Base-by-base conservation (phyloP, 2,888 invertebrate species). In the Noctua pronuba region DNA sequence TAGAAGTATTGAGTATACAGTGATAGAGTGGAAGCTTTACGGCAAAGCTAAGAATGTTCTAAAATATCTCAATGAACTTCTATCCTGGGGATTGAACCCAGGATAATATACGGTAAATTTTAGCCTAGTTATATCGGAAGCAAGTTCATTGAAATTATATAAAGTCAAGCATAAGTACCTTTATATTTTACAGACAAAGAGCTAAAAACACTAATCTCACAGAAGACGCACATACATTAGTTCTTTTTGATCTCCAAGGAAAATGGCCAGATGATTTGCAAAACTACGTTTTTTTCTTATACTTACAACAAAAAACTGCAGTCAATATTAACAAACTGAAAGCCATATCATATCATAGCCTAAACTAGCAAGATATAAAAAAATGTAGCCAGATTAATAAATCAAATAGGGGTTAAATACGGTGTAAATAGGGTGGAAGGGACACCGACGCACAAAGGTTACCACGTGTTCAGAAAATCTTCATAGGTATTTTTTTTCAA, bases 291-390 rank as follows among this genome's bases (percentile, higher is more conserved):
- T 52, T 68, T 18, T 52, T 49, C 24, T 10, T 24, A 24, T 35
- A 24, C 18, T 31, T 18, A 31, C 31, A 52, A 49, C 10, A 52
- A 38, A 70, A 35, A 55, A 18, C 10, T 11, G 60, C 41, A 5
- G 18, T 44, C n/a, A 7, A 16, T 16, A 49, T 49, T 73, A 16
- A 38, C 3, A 44, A 64, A 69, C n/a, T 13, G 21, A 44, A 58
- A 66, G 65, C 70, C 66, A 79, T 67, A 46, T 55, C 31, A 35
- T 73, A 7, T 55, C 8, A 31, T 49, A 75, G 31, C 0, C 35
- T 52, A 52, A 49, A 7, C 18, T 49, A 80, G 55, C 62, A 80
- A 67, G 70, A 75, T 75, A 60, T 70, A 69, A 79, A 74, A 21
- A n/a, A 55, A n/a, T n/a, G 2, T 46, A 41, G 68, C 55, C 46